A percentile compares a stretch with the other conserved stretches of the same genome.
These are phyloP conservation scores for Tretioscincus oriximinensis DNA, from an alignment of 2,113 vertebrate species.

Conservation along the genomic window DNA sequence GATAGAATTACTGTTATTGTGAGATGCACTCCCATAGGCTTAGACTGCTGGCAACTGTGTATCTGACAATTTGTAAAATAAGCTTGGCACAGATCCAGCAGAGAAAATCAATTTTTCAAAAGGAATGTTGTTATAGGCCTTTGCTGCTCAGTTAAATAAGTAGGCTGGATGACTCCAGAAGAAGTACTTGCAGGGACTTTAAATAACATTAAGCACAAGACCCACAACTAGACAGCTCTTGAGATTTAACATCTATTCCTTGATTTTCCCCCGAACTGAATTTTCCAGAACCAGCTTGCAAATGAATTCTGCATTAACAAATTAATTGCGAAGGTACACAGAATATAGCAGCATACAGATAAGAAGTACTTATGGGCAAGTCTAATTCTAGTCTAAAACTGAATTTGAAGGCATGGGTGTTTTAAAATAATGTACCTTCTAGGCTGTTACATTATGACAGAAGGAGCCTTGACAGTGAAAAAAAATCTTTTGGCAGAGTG, in stretches of 20 bases:
- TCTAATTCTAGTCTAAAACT: background rate
- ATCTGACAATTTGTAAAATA: no score
- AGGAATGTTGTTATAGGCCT: background rate
- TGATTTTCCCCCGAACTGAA: background rate
- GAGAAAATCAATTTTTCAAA: background rate
- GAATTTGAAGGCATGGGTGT: slow-evolving; percentile 12
- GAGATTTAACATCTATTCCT: background rate
- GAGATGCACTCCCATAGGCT: no score
- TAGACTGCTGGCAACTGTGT: no score
- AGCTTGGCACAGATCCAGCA: background rate
- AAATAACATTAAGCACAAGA: background rate
- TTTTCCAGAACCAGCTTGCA: background rate
- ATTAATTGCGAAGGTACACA: accelerated
- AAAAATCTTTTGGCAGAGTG: slow-evolving; percentile 3
- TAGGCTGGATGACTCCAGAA: background rate
- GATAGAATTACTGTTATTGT: no score
- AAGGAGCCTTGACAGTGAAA: slow-evolving; percentile 26
- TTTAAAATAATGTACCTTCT: slow-evolving; percentile 30
- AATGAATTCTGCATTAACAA: background rate
- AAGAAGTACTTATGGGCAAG: slow-evolving; percentile 1
- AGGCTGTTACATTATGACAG: slow-evolving; percentile 22
- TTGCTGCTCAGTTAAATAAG: background rate
- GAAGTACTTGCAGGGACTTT: background rate
- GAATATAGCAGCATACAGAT: background rate
- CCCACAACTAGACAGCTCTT: background rate